Percentiles rank a stretch among this genome's conserved stretches.
Conservation (phyloP, 2,797 vertebrate species). For the Cossypha dichroa region DNA sequence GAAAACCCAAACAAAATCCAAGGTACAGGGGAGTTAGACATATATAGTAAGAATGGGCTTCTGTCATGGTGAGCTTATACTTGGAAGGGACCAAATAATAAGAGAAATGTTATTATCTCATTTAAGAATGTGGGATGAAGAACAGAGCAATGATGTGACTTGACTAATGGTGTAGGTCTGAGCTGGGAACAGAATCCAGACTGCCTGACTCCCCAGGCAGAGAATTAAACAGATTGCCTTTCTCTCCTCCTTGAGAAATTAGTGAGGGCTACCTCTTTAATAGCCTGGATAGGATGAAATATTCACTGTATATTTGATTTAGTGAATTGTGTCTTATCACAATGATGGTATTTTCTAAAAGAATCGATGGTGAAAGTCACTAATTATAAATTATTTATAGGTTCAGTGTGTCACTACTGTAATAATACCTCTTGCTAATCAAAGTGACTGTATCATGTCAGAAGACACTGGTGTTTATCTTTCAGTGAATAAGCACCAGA, state of each 20-base stretch:
- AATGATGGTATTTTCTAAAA: background rate
- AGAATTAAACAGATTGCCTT: background rate
- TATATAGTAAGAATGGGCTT: background rate
- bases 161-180: background rate
- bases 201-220: background rate
- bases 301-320: background rate
- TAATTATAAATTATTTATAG: background rate
- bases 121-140: constrained; percentile 7
- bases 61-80: background rate
- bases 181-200: background rate
- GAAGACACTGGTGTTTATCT: background rate
- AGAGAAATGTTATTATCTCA: background rate
- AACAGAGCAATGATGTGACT: background rate
- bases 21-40: background rate
- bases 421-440: background rate
- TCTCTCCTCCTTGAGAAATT: background rate
- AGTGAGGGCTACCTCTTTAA: background rate
- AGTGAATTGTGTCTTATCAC: background rate
- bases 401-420: background rate
- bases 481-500: background rate
- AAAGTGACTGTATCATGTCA: background rate
- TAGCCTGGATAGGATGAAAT: background rate
- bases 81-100: background rate
- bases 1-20: background rate
- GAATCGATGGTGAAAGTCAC: background rate